phyloP scores from a whole-genome alignment of 1,140 invertebrate species.

The Ceratina japonica region DNA sequence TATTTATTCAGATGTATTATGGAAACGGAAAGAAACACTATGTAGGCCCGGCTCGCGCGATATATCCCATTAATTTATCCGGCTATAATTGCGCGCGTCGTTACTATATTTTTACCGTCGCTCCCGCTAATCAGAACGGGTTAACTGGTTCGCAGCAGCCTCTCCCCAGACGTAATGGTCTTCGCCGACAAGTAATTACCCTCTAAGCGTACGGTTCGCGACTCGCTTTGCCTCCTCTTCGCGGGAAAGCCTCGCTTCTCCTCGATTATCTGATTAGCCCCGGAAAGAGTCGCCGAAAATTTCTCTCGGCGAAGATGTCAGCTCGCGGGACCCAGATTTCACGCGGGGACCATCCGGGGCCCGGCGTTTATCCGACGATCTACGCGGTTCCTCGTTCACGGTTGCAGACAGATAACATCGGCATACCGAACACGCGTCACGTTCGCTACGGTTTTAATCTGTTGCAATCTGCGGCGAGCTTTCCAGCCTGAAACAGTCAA shows the following conservation, averaged over 20 bases:
- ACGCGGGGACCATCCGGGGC: not conserved
- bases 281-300: not conserved
- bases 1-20: slow-evolving; percentile 1
- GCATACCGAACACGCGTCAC: slow-evolving; percentile 51
- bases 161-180: slow-evolving; percentile 9
- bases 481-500: not conserved
- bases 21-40: not conserved
- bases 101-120: slow-evolving; percentile 2
- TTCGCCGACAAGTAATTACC: slow-evolving; percentile 19
- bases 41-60: too few species aligned
- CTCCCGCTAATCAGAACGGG: slow-evolving; percentile 17
- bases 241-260: slow-evolving; percentile 18
- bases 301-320: not conserved
- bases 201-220: not conserved
- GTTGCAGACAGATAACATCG: slow-evolving; percentile 42
- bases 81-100: slow-evolving; percentile 1
- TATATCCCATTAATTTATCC: not conserved
- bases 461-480: slow-evolving; percentile 29
- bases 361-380: not conserved
- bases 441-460: slow-evolving; percentile 36
- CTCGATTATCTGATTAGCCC: not conserved
- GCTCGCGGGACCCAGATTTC: slow-evolving; percentile 7
- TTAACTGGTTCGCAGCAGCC: not conserved
- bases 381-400: slow-evolving; percentile 7
- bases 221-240: not conserved